phyloP scores from a whole-genome alignment of 2,113 vertebrate genomes.

The Ictalurus punctatus region DNA sequence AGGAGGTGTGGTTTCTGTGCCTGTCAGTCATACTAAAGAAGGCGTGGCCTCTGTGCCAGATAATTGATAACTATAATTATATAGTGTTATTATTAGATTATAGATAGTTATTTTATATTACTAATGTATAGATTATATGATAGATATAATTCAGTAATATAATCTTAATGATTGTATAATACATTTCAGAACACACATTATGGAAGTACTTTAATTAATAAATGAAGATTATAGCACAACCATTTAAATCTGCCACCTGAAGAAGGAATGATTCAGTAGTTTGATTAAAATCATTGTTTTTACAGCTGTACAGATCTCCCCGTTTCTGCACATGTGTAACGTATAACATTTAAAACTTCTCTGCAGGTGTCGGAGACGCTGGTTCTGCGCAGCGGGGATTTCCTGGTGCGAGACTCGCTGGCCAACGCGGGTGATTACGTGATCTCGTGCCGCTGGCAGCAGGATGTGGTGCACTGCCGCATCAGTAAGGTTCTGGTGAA shows the following conservation, averaged over 20 bases:
- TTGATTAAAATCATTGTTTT: neutral
- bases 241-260: neutral
- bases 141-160: neutral
- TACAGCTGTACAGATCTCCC: neutral
- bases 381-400: constrained; percentile 88
- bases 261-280: neutral
- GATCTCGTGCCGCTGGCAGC: constrained; percentile 90
- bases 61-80: neutral
- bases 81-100: neutral
- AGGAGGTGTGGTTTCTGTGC: too few relatives aligned
- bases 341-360: neutral
- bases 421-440: constrained; percentile 89
- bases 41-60: too few relatives aligned
- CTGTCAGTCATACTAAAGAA: too few relatives aligned
- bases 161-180: neutral
- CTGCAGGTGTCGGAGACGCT: constrained; percentile 88
- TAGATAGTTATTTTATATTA: neutral
- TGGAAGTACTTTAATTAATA: neutral
- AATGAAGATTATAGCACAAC: neutral
- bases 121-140: neutral
- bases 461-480: constrained; percentile 90
- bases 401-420: constrained; percentile 91
- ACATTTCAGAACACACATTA: neutral
- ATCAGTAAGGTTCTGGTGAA: constrained; percentile 96
- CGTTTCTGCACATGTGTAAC: neutral